A percentile compares a stretch with the other conserved stretches of the same genome.
phyloP scores from a whole-genome alignment of 35 echinoderm and acorn worm species.

The Holothuria glaberrima region DNA sequence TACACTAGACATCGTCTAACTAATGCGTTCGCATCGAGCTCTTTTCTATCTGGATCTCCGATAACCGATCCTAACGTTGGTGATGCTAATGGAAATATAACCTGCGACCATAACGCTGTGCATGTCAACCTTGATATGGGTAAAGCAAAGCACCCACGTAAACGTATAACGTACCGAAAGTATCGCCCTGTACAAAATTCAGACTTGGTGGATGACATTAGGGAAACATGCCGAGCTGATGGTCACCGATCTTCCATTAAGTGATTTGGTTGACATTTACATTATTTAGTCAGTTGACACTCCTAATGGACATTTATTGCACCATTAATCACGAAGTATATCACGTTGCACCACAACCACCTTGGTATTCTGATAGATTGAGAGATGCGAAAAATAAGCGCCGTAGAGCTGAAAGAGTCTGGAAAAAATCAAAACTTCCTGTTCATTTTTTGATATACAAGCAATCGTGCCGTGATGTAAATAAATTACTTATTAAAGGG shows the following conservation, averaged over 20 bases:
- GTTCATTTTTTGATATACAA: constrained; percentile 35
- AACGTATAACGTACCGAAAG: background rate
- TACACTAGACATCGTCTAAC: too few relatives aligned
- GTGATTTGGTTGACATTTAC: constrained; percentile 32
- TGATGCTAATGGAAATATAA: too few relatives aligned
- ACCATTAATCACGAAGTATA: background rate
- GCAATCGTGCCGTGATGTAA: constrained; percentile 12
- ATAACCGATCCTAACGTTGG: too few relatives aligned
- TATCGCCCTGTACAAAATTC: constrained; percentile 5
- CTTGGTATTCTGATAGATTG: constrained; percentile 36
- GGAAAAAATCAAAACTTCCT: constrained; percentile 6
- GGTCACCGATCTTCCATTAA: background rate
- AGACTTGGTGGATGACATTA: constrained; percentile 31
- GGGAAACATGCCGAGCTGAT: background rate
- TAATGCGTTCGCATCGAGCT: too few relatives aligned
- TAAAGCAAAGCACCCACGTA: background rate
- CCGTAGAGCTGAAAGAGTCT: constrained; percentile 36
- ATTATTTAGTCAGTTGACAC: background rate
- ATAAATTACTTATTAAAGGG: constrained; percentile 24
- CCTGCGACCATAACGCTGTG: too few relatives aligned
- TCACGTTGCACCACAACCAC: constrained; percentile 48
- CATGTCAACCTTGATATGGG: too few relatives aligned
- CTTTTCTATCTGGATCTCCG: too few relatives aligned
- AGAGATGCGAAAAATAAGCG: constrained; percentile 41
- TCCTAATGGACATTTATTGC: constrained; percentile 41